Percentiles rank a stretch among this genome's conserved stretches.
These are phyloP conservation scores for Eucidaris tribuloides DNA, from an alignment of 35 echinoderm and acorn worm genomes.

Conservation along the genomic window DNA sequence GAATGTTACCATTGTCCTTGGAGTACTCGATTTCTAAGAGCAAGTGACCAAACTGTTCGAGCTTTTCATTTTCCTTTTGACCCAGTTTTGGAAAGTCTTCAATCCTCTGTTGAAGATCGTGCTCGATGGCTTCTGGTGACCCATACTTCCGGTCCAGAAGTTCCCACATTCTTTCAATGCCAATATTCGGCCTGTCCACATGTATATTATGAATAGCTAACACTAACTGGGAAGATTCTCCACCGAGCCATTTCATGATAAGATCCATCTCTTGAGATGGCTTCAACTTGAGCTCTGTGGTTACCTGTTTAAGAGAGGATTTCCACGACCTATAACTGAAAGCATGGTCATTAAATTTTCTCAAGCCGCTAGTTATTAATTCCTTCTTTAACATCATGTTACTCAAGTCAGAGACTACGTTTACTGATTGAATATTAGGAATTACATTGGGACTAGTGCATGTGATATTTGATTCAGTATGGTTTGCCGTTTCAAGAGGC, in stretches of 20 bases:
- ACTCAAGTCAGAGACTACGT: too few species aligned
- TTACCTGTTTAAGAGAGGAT: slow-evolving; percentile 46
- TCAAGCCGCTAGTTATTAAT: neutral
- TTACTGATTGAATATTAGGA: too few species aligned
- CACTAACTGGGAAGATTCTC: slow-evolving; percentile 20
- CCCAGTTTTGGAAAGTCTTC: slow-evolving; percentile 36
- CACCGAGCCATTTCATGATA: slow-evolving; percentile 32
- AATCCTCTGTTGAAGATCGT: slow-evolving; percentile 46
- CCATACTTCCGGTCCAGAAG: slow-evolving; percentile 49
- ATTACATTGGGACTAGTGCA: too few species aligned
- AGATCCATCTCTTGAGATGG: slow-evolving; percentile 56
- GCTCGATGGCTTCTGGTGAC: slow-evolving; percentile 63
- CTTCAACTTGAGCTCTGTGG: slow-evolving; percentile 33
- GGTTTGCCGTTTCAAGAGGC: too few species aligned
- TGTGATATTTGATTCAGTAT: too few species aligned
- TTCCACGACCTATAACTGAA: slow-evolving; percentile 53
- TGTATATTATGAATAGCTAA: slow-evolving; percentile 55
- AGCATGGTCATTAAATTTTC: slow-evolving; percentile 46
- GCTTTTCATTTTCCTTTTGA: neutral
- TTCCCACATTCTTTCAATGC: slow-evolving; percentile 43
- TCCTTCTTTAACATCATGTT: slow-evolving; percentile 19
- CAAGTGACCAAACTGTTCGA: neutral
- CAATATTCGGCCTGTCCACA: slow-evolving; percentile 44
- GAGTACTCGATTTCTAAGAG: neutral
- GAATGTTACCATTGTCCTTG: neutral